Evolutionary conservation across 1,140 invertebrate genomes (phyloP).

Genomic region (Zaprionus ghesquierei): DNA sequence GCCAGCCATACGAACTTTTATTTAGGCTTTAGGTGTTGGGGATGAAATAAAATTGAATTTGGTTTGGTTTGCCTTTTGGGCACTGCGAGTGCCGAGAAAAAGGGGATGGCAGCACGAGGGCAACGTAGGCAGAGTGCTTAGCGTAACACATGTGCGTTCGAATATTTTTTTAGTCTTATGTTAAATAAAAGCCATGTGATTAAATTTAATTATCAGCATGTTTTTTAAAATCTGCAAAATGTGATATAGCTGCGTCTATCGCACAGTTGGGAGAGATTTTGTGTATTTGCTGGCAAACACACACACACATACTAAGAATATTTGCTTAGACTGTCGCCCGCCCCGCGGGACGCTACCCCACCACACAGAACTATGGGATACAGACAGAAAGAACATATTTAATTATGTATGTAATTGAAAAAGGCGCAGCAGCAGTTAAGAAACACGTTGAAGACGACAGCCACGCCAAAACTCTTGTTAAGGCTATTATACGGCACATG

Average conservation of each 20-base stretch:
- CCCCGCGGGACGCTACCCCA: conserved; percentile 44
- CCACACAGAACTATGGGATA: conserved; percentile 11
- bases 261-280: conserved; percentile 72
- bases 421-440: conserved; percentile 74
- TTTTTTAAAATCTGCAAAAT: conserved; percentile 76
- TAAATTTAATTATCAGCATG: conserved; percentile 74
- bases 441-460: conserved; percentile 26
- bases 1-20: conserved; percentile 44
- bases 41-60: conserved; percentile 65
- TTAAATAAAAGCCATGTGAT: conserved; percentile 69
- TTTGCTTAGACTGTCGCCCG: conserved; percentile 12
- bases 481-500: conserved; percentile 69
- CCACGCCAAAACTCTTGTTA: conserved; percentile 26
- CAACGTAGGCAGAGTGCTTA: not conserved
- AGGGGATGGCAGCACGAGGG: not conserved
- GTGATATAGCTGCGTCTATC: conserved; percentile 45
- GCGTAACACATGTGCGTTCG: conserved; percentile 38
- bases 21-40: conserved; percentile 19
- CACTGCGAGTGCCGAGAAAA: not conserved
- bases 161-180: conserved; percentile 53
- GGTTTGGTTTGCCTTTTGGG: conserved; percentile 54
- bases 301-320: conserved; percentile 20
- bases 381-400: conserved; percentile 59
- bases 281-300: conserved; percentile 38
- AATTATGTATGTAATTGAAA: conserved; percentile 80